Base-by-base conservation (phyloP, 2,113 vertebrate genomes). In the Cyphomyrus plagiostoma region DNA sequence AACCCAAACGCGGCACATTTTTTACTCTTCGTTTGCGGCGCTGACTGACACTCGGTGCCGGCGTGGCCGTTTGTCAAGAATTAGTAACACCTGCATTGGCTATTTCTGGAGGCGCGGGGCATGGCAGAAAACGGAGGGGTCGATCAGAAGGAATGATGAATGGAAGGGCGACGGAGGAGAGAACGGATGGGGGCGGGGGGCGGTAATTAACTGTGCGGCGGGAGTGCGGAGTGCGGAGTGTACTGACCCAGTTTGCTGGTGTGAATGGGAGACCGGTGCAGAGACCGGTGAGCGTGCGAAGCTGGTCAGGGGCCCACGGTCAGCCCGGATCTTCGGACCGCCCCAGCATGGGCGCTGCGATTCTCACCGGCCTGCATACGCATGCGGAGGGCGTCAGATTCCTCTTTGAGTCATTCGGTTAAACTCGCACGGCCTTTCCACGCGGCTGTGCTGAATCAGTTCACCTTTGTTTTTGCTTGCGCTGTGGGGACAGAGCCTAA, bases 131-230 rank as follows among this genome's bases (percentile, higher is more conserved):
- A 39, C 11, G 35, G 13, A 17, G 74, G 30, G 74, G 30, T 42
- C 39, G 74, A 15, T 80, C 62, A 42, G 74, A 80, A 80, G 35
- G 74, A 80, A 80, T 80, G 74, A 80, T 80, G 74, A 80, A 80
- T 80, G 74, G 74, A 39, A 42, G 15, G 15, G 26, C n/a, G n/a
- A 19, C 15, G 5, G n/a, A 80, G 74, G 74, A 19, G 35, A 80
- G 26, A 35, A 35, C 35, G 74, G 35, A 77, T 35, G 15, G 35
- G 26, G 35, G 70, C 35, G 70, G 35, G 70, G 35, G n/a, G 4
- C 74, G 42, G 74, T 80, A 80, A 80, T 80, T 80, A 80, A 80
- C 74, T 17, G 30, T 80, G 74, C 74, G 6, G 74, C 15, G 6
- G 74, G 74, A 39, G 4, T 19, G 17, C 30, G 74, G 74, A 39